Base-by-base conservation (phyloP, 2,113 vertebrate species). In the Prionailurus viverrinus region DNA sequence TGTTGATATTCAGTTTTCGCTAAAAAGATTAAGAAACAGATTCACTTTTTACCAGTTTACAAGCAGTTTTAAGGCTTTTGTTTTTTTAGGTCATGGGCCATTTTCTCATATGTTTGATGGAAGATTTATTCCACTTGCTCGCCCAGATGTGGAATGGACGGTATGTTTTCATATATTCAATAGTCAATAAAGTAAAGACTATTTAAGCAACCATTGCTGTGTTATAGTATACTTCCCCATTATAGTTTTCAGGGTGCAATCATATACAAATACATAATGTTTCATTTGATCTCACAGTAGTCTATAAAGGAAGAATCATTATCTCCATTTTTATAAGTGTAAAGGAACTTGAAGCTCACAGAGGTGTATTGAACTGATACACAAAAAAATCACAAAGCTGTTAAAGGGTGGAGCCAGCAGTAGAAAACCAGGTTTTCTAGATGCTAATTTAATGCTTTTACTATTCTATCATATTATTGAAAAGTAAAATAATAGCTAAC, bases 61-160 rank as follows among this genome's bases (percentile, higher is more conserved):
- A 92, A 51, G 53, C 31, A 48, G 0, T 89, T 14, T 89, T 96
- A 94, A 97, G n/a, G 3, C 83, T 73, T 96, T 98, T 98, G 29
- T 97, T 98, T 98, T 97, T 99, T 93, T 98, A 99, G 99, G 99
- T 98, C 99, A 99, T 69, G 99, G 99, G 1, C 99, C 99, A 9
- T 99, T 99, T 98, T 99, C 99, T 73, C 99, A 99, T 92, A 99
- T 99, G 99, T 99, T 99, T 98, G 99, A 99, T 98, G 98, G 98
- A 97, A 99, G 98, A 97, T 99, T 99, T 98, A 99, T 99, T 92
- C 99, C 99, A 29, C 98, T 98, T 79, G 98, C 99, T 93, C 98
- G 99, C 36, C 99, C 99, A 45, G 98, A 14, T 13, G 76, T 96
- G 23, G 95, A 93, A 10, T 99, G 99, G 99, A 99, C 99, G 99